These are phyloP conservation scores for Hyposoter dolosus DNA, from an alignment of 2,888 invertebrate genomes.

Conservation along the genomic window DNA sequence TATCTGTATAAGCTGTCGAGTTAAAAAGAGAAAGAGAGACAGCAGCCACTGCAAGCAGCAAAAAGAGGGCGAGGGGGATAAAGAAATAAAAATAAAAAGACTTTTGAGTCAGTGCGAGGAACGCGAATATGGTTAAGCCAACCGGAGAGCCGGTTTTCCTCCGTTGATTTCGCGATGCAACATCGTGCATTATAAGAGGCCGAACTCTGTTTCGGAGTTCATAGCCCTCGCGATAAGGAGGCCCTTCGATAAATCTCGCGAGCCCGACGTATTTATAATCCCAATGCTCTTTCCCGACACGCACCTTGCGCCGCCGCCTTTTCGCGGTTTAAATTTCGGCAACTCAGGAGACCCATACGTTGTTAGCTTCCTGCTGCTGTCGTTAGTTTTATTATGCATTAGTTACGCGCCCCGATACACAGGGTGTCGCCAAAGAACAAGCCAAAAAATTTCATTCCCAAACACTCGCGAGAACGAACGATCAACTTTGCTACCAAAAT, in stretches of 20 bases:
- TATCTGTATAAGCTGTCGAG: constrained; percentile 22
- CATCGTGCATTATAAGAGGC: constrained; percentile 2
- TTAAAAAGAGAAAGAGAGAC: background rate
- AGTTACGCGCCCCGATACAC: background rate
- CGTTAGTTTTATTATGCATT: constrained; percentile 47
- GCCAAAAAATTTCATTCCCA: background rate
- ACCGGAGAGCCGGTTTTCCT: constrained; percentile 35
- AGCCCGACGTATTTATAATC: constrained; percentile 56
- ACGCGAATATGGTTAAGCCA: background rate
- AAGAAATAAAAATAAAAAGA: background rate
- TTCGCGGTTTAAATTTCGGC: constrained; percentile 19
- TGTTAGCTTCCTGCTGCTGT: background rate
- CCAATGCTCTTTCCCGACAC: constrained; percentile 19
- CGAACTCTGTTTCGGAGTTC: background rate
- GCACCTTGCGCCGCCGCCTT: constrained; percentile 13
- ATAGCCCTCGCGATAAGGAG: constrained; percentile 55
- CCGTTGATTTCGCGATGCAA: constrained; percentile 14
- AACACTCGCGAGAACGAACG: no score
- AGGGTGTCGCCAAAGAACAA: background rate
- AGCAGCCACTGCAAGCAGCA: no score
- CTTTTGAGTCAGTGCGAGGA: background rate
- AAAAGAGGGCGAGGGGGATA: background rate
- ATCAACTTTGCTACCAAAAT: background rate
- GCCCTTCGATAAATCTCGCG: constrained; percentile 61
- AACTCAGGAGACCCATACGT: constrained; percentile 25